phyloP scores from a whole-genome alignment of 1,140 invertebrate genomes.

The Caerostris extrusa region DNA sequence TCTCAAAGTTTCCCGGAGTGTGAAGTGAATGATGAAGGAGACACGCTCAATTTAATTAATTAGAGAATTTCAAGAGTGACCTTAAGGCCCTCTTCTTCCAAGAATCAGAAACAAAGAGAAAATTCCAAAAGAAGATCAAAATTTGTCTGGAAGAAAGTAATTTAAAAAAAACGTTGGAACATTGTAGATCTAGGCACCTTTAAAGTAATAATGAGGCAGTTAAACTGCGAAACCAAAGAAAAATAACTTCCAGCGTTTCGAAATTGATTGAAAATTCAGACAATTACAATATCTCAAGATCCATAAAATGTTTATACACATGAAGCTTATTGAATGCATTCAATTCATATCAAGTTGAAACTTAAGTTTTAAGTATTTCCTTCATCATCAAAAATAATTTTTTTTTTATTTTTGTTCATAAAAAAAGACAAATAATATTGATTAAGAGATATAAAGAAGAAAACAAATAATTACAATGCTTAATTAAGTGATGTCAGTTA shows the following conservation, averaged over 20 bases:
- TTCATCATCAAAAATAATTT: too few species aligned
- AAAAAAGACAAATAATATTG: too few species aligned
- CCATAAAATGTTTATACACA: too few species aligned
- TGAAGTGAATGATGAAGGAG: slow-evolving; percentile 25
- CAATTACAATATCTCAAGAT: not conserved
- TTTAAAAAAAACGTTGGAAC: slow-evolving; percentile 50
- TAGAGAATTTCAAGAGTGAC: slow-evolving; percentile 46
- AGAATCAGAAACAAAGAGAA: slow-evolving; percentile 38
- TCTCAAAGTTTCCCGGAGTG: slow-evolving; percentile 19
- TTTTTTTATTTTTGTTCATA: too few species aligned
- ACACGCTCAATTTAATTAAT: slow-evolving; percentile 55
- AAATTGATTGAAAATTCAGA: slow-evolving; percentile 2
- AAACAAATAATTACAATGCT: too few species aligned
- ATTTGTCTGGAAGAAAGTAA: slow-evolving; percentile 29
- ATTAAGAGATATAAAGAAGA: too few species aligned
- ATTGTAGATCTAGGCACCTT: slow-evolving; percentile 15
- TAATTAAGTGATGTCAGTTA: too few species aligned
- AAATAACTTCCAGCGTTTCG: not conserved
- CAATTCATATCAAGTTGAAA: too few species aligned
- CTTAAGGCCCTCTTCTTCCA: not conserved
- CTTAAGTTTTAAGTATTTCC: too few species aligned
- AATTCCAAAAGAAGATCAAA: slow-evolving; percentile 44
- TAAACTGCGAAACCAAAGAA: slow-evolving; percentile 28
- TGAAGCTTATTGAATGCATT: too few species aligned
- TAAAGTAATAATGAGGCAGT: slow-evolving; percentile 39